Evolutionary conservation across 2,797 vertebrate species (phyloP), one percentile per base, ranked within the genome.

Genomic region (Hipposideros larvatus): DNA sequence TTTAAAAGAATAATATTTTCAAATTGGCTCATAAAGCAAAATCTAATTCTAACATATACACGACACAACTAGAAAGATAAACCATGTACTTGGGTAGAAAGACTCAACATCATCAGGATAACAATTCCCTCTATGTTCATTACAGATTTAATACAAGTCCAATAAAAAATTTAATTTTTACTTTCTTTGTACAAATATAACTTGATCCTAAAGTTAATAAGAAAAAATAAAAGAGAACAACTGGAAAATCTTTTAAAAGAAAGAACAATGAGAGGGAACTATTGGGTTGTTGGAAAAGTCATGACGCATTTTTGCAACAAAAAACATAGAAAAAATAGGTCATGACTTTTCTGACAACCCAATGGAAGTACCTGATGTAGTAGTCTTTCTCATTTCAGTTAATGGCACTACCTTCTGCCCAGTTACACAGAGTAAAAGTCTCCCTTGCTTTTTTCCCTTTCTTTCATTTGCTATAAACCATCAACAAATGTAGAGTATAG

Each of bases 11-110:
- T 24, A 63, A 53, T 84, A 53, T 59, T 46, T 78, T 59, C 63
- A 71, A 63, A 84, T 71, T 84, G 26, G n/a, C 24, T 92, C 24
- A 31, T 22, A 84, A 83, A 95, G 43, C 10, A 82, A 88, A 78
- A 66, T 48, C n/a, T 82, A 68, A 87, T 46, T 70, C 57, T 88
- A 41, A 46, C 19, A 34, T 68, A 83, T 46, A 31, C 51, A 63
- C 34, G 5, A 84, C 24, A 84, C 14, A 55, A 48, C 7, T 65
- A 24, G 53, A 87, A 46, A 16, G 43, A 46, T 43, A 63, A 22
- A 87, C 16, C 13, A 80, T 18, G 34, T 71, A 28, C 55, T 57
- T 48, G 4, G 65, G 24, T 24, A 46, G 61, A 57, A 91, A 73
- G 37, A 24, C 18, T 73, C 55, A 46, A 37, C 19, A n/a, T 11